Conservation (phyloP, 2,797 vertebrate genomes). For the Fundulus diaphanus region DNA sequence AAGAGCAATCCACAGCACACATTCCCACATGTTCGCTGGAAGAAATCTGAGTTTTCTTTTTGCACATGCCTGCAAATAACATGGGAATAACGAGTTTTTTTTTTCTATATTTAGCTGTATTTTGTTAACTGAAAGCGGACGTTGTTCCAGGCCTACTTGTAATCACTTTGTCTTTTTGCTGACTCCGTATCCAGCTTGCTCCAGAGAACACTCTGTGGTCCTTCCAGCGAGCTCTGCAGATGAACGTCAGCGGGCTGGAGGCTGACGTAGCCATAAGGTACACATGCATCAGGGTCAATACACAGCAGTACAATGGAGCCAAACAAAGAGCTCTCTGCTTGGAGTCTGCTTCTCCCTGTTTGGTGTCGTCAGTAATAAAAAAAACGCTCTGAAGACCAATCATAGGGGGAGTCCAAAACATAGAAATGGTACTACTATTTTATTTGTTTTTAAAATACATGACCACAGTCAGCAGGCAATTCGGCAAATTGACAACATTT, state of each 20-base stretch:
- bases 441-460: too few species aligned
- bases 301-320: constrained; percentile 13
- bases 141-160: not conserved
- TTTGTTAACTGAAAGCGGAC: not conserved
- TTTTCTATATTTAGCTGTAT: not conserved
- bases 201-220: constrained; percentile 95
- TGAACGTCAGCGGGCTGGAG: constrained; percentile 88
- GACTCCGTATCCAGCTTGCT: constrained; percentile 82
- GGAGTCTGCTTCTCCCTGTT: not conserved
- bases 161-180: constrained; percentile 4
- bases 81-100: not conserved
- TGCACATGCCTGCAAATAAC: not conserved
- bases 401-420: too few species aligned
- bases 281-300: constrained; percentile 35
- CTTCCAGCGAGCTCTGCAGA: constrained; percentile 91
- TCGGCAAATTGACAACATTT: too few species aligned
- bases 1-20: constrained; percentile 20
- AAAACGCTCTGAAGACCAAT: not conserved
- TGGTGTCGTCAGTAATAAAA: not conserved
- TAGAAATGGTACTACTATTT: too few species aligned
- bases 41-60: not conserved
- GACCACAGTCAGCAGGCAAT: too few species aligned
- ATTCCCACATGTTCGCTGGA: constrained; percentile 7
- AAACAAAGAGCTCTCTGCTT: constrained; percentile 22
- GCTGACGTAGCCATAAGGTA: constrained; percentile 92